Evolutionary conservation across 2,888 invertebrate species (phyloP), one percentile per base, ranked within the genome.

Genomic region (Zaprionus lineosus): DNA sequence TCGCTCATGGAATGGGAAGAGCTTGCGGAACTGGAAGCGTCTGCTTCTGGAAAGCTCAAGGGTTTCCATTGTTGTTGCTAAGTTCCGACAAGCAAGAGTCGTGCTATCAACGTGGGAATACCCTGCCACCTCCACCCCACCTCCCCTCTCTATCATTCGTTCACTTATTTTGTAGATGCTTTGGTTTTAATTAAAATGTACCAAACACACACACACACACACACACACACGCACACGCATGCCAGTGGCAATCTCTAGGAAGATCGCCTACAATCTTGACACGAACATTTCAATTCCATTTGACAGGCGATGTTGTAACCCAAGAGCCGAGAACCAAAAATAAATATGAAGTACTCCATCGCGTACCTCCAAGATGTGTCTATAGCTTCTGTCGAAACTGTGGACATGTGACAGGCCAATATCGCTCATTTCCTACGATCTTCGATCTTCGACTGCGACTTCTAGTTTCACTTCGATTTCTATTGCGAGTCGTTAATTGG

Each of bases 111-210:
- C 40, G 1, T 1, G 34, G 34, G n/a, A n/a, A n/a, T n/a, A n/a
- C n/a, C n/a, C n/a, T n/a, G n/a, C n/a, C n/a, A n/a, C n/a, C n/a
- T n/a, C n/a, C n/a, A n/a, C 31, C 12, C 11, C 31, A 31, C 7
- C 26, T n/a, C n/a, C n/a, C n/a, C n/a, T n/a, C n/a, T n/a, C n/a
- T n/a, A n/a, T n/a, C n/a, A n/a, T n/a, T n/a, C n/a, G n/a, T n/a
- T n/a, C n/a, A n/a, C n/a, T n/a, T n/a, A n/a, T n/a, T n/a, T n/a
- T n/a, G n/a, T n/a, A n/a, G n/a, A n/a, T n/a, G n/a, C n/a, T n/a
- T n/a, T n/a, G n/a, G 16, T 74, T 74, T 84, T 84, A 78, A 78
- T 78, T 78, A 74, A 78, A 78, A 77, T 84, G 78, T 83, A 66
- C 39, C 60, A 61, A 44, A 46, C 44, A 56, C n/a, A n/a, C n/a